Base-by-base conservation (phyloP, 2,797 vertebrate genomes). In the Eutrigla gurnardus region DNA sequence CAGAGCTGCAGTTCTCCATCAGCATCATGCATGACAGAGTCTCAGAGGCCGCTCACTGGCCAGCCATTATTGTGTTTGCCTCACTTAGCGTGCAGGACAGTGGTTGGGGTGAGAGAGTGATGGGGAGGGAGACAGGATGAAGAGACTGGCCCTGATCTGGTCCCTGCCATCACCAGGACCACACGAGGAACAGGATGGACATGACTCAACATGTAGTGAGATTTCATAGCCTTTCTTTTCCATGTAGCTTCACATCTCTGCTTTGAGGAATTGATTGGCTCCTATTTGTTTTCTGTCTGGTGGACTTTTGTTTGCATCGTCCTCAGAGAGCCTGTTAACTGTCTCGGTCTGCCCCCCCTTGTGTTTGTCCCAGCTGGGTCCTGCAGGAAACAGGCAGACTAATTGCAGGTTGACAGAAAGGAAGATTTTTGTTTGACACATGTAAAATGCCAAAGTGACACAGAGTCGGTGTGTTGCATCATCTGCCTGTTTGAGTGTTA, bases 51-150 rank as follows among this genome's bases (percentile, higher is more conserved):
- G 11, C 60, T 73, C 59, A 6, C 52, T 69, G 73, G 45, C 72
- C 37, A 45, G 59, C 47, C 11, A 80, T 90, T 81, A 90, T 91
- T 83, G 76, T 75, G 79, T 88, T 91, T 89, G 81, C 64, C 75
- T 83, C 37, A 25, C 42, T 73, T 81, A 86, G 89, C 66, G 49
- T 84, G 78, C 65, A 73, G 73, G 67, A 0, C 67, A 14, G 86
- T 70, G 82, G 81, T 66, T 73, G 82, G 72, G 35, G 18, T 9
- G 50, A 65, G 58, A 18, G 58, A 35, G 78, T 40, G 57, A 63
- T 78, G 45, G 62, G 46, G 49, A 76, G 71, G 37, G 60, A 71
- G 46, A 15, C 25, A 39, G 17, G 66, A 80, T 78, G 68, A 50
- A 82, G 82, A 81, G 58, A 70, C 25, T 25, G 25, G 25, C 25